These are phyloP conservation scores for Spialia ferax DNA, from an alignment of 2,888 invertebrate genomes.

Conservation along the genomic window DNA sequence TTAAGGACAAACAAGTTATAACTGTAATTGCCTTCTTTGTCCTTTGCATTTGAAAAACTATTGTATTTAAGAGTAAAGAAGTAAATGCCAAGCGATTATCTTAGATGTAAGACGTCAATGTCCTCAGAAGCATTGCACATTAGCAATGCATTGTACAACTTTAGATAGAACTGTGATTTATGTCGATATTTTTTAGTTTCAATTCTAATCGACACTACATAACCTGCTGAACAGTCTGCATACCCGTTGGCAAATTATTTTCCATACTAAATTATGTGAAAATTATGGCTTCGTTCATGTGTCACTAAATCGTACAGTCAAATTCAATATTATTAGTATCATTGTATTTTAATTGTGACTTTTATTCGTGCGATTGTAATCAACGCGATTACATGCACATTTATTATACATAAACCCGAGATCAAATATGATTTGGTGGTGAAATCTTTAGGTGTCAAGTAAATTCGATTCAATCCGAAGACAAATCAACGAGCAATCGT, in stretches of 20 bases:
- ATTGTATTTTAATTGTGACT: slow-evolving; percentile 33
- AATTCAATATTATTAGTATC: slow-evolving; percentile 22
- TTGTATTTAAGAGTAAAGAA: too few species aligned
- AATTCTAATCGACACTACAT: too few species aligned
- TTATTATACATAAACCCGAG: slow-evolving; percentile 39
- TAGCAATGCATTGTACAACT: too few species aligned
- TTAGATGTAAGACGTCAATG: too few species aligned
- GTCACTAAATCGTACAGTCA: slow-evolving; percentile 7
- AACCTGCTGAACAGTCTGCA: neutral
- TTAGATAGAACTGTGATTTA: too few species aligned
- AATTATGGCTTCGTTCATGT: neutral
- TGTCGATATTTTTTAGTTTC: too few species aligned
- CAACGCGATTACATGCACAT: slow-evolving; percentile 43
- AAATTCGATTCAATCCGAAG: slow-evolving; percentile 56
- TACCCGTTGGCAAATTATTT: neutral
- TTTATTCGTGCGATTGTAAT: slow-evolving; percentile 34
- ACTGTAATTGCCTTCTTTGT: neutral
- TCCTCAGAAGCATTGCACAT: too few species aligned
- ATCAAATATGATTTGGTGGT: slow-evolving; percentile 41
- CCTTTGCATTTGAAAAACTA: too few species aligned
- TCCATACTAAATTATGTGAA: neutral
- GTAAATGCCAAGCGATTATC: too few species aligned
- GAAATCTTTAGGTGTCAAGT: slow-evolving; percentile 55
- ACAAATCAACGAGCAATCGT: slow-evolving; percentile 53
- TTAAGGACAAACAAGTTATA: too few species aligned